A percentile compares a stretch with the other conserved stretches of the same genome.
Conservation (phyloP, 1,140 invertebrate species). For the Thaumetopoea pityocampa region DNA sequence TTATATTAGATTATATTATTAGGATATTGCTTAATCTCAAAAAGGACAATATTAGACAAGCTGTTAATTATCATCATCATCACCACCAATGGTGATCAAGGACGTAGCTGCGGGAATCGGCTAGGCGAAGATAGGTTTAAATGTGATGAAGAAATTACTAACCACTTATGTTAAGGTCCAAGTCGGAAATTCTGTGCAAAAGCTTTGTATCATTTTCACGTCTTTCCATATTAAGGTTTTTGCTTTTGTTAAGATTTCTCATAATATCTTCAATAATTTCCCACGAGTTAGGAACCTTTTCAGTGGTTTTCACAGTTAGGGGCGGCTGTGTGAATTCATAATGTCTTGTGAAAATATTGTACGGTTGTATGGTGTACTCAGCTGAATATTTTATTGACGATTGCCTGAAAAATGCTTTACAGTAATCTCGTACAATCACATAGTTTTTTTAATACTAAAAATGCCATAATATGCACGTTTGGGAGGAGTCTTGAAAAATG, state of each 20-base stretch:
- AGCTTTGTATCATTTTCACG: conserved; percentile 1
- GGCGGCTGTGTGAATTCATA: neutral
- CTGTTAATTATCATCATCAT: too few species aligned
- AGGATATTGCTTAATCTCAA: too few species aligned
- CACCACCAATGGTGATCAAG: too few species aligned
- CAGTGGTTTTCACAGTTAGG: neutral
- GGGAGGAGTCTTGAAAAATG: too few species aligned
- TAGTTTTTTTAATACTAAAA: neutral
- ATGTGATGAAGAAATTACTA: conserved; percentile 3
- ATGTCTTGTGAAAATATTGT: neutral
- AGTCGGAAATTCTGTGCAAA: conserved; percentile 16
- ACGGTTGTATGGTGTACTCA: neutral
- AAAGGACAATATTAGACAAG: too few species aligned
- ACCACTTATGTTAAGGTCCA: conserved; percentile 24
- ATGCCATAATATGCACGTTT: too few species aligned
- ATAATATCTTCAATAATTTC: conserved; percentile 24
- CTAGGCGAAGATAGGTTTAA: too few species aligned
- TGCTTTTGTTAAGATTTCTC: conserved; percentile 19
- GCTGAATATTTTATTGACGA: neutral
- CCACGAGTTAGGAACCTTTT: conserved; percentile 5
- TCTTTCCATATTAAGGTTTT: neutral
- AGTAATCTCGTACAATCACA: too few species aligned
- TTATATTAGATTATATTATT: too few species aligned
- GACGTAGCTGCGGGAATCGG: too few species aligned
- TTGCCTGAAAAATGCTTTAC: neutral